Percentiles rank a stretch among this genome's conserved stretches.
phyloP scores from a whole-genome alignment of 2,797 vertebrate genomes.

The Crax fasciolata region DNA sequence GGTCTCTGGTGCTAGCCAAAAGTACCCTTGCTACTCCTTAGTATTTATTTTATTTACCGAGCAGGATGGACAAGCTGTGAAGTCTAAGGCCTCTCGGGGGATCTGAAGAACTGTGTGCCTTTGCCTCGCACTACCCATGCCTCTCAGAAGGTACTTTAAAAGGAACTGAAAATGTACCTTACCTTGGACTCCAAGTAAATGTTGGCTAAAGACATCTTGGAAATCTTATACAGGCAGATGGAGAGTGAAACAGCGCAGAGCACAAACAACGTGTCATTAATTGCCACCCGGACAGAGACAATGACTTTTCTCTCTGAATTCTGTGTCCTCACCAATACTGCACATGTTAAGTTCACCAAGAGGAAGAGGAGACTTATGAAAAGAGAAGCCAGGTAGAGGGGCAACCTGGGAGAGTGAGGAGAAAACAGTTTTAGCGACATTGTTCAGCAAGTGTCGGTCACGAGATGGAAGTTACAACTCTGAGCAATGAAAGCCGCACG shows the following conservation, averaged over 20 bases:
- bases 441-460: conserved; percentile 34
- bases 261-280: conserved; percentile 96
- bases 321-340: conserved; percentile 92
- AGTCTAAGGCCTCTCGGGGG: not conserved
- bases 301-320: conserved; percentile 88
- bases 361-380: conserved; percentile 93
- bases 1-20: not conserved
- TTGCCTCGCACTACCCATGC: not conserved
- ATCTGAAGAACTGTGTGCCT: not conserved
- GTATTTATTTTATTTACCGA: not conserved
- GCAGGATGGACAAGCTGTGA: not conserved
- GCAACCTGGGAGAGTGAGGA: conserved; percentile 77
- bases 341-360: conserved; percentile 93
- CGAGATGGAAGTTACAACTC: not conserved
- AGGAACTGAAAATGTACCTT: conserved; percentile 71
- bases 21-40: not conserved
- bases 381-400: conserved; percentile 91
- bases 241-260: conserved; percentile 94
- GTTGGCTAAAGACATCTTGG: conserved; percentile 97
- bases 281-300: conserved; percentile 92
- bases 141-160: conserved; percentile 25
- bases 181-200: conserved; percentile 99
- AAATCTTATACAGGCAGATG: conserved; percentile 95
- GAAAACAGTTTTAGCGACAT: conserved; percentile 64
- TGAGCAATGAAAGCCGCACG: not conserved